Base-by-base conservation (phyloP, 1,140 invertebrate genomes). In the Nasonia giraulti region DNA sequence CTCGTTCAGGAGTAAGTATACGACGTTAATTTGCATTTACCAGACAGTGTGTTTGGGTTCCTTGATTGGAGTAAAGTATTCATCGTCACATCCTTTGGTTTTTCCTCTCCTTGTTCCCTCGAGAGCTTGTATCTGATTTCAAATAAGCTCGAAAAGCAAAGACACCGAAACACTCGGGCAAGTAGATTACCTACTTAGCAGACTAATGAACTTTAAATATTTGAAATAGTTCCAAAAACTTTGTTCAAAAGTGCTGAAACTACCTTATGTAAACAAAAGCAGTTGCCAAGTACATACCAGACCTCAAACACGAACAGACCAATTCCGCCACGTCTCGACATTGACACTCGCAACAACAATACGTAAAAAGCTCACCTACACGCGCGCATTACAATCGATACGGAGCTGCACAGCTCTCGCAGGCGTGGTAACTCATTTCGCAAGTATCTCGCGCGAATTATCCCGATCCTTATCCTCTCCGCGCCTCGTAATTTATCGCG, bases 401-500 rank as follows among this genome's bases (percentile, higher is more conserved):
- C 27, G 27, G 27, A 27, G 27, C 27, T 27, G 27, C 27, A 27
- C 27, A 27, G 27, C 27, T 27, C 27, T 27, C 27, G 27, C 27
- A 27, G 27, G 27, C 27, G 27, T 69, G 8, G 68, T 62, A 50
- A 73, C 71, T 47, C 31, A 23, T 80, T 69, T 40, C 66, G 79
- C 62, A 80, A 40, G 20, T n/a, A 31, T 17, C 27, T n/a, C 14
- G 37, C 77, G 33, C 62, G 66, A 80, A 80, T 80, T 44, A 80
- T 80, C 20, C 20, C 79, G 66, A 68, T 80, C 66, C 33, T 80
- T 68, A 68, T 79, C 66, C 79, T 12, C 74, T 33, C 74, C 74
- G 27, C 10, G 47, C 55, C 50, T 79, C 31, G 55, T 79, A 62
- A 79, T 79, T 79, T 66, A 79, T 79, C 77, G 77, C 75, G 44